Percentiles rank a stretch among this genome's conserved stretches.
Evolutionary conservation across 2,888 invertebrate species (phyloP).

Genomic region (Pseudeuparius sepicola): DNA sequence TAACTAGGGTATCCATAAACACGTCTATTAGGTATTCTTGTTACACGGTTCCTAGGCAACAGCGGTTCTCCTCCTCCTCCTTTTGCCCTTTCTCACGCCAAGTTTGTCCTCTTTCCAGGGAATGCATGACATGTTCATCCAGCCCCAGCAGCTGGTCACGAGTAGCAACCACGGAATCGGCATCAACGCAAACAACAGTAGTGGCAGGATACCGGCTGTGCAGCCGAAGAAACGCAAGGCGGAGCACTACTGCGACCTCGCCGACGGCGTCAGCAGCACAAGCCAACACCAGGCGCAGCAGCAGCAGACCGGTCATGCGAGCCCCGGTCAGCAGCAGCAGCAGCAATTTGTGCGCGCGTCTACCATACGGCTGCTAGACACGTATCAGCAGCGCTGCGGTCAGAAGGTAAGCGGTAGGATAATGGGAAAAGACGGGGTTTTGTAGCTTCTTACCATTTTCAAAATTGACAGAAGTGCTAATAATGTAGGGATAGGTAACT

Average conservation of each 20-base stretch:
- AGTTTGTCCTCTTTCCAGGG: conserved; percentile 49
- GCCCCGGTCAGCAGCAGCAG: conserved; percentile 31
- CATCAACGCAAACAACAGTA: conserved; percentile 28
- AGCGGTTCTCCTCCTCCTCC: too few relatives aligned
- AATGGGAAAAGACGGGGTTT: too few relatives aligned
- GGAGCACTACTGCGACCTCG: conserved; percentile 28
- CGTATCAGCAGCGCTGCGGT: conserved; percentile 54
- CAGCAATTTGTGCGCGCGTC: conserved; percentile 55
- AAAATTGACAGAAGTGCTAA: too few relatives aligned
- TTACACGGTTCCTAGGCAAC: conserved; percentile 1
- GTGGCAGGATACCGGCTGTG: conserved; percentile 21
- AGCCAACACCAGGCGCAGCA: conserved; percentile 30
- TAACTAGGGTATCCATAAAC: too few relatives aligned
- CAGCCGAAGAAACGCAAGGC: conserved; percentile 37
- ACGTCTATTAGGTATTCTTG: conserved; percentile 9
- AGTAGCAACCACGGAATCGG: conserved; percentile 42
- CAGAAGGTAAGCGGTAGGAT: conserved; percentile 51
- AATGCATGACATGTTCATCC: conserved; percentile 83
- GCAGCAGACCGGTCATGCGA: conserved; percentile 35
- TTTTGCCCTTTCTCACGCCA: conserved; percentile 26
- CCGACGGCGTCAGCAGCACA: conserved; percentile 20
- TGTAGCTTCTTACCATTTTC: too few relatives aligned
- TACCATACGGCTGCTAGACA: conserved; percentile 57
- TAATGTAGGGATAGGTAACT: neutral
- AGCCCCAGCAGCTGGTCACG: conserved; percentile 48